A percentile compares a stretch with the other conserved stretches of the same genome.
These are phyloP conservation scores for Bombus huntii DNA, from an alignment of 1,140 invertebrate species.

Conservation along the genomic window DNA sequence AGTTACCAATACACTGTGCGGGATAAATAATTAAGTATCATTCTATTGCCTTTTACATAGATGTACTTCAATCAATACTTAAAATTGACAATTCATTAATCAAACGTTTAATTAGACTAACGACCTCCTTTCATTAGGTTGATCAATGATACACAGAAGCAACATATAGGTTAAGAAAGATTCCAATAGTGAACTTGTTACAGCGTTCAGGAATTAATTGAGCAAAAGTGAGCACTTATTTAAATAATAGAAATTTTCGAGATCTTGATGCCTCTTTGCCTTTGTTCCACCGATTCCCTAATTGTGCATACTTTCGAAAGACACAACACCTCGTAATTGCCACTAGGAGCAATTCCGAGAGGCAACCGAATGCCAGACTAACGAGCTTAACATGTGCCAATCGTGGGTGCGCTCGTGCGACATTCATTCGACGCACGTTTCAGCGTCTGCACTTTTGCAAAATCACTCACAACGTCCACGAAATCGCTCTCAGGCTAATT, in stretches of 20 bases:
- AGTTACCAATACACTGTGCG: too few relatives aligned
- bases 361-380: conserved; percentile 55
- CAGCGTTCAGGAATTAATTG: conserved; percentile 3
- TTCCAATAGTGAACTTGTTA: background rate
- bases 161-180: background rate
- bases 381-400: conserved; percentile 54
- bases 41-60: too few relatives aligned
- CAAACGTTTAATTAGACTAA: background rate
- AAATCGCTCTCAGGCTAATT: conserved; percentile 1
- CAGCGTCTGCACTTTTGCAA: conserved; percentile 32
- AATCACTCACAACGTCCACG: conserved; percentile 6
- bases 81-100: background rate
- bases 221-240: background rate
- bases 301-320: conserved; percentile 59
- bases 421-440: conserved; percentile 47
- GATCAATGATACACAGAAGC: background rate
- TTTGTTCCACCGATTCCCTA: conserved; percentile 34
- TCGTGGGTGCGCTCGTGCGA: conserved; percentile 49
- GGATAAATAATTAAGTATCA: background rate
- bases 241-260: background rate
- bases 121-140: too few relatives aligned
- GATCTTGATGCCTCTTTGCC: background rate
- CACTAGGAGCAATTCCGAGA: conserved; percentile 37
- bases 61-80: background rate
- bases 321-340: conserved; percentile 58